These are phyloP conservation scores for Pocillopora damicornis DNA, from an alignment of 64 coral and sea anemone species.

Conservation along the genomic window DNA sequence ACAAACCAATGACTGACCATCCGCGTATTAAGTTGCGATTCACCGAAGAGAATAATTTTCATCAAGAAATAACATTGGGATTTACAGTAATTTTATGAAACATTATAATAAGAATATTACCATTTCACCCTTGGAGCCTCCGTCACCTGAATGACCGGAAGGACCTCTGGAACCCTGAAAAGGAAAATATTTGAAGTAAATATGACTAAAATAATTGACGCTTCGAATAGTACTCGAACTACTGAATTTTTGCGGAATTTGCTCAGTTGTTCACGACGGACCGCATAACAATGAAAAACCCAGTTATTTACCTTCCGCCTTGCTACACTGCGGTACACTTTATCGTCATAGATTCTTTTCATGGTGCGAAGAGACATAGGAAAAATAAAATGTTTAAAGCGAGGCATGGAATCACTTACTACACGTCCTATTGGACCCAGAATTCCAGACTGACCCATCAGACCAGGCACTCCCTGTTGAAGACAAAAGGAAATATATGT, in stretches of 20 bases:
- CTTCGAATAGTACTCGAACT: no score
- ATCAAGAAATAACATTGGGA: neutral
- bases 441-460: neutral
- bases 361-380: neutral
- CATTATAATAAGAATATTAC: neutral
- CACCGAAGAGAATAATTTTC: neutral
- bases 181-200: neutral
- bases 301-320: no score
- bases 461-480: neutral
- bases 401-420: neutral
- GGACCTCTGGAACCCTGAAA: slow-evolving; percentile 7
- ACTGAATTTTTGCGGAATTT: no score
- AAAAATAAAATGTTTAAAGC: neutral
- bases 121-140: slow-evolving; percentile 25
- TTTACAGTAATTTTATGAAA: neutral
- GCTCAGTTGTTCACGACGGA: no score
- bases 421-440: neutral
- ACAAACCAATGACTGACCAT: neutral
- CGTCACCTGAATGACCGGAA: neutral
- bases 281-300: no score
- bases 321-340: no score
- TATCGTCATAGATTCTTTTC: no score
- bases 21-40: neutral
- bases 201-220: neutral
- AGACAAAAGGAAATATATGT: neutral